phyloP scores from a whole-genome alignment of 2,797 vertebrate species.

The Pteropus rufus region DNA sequence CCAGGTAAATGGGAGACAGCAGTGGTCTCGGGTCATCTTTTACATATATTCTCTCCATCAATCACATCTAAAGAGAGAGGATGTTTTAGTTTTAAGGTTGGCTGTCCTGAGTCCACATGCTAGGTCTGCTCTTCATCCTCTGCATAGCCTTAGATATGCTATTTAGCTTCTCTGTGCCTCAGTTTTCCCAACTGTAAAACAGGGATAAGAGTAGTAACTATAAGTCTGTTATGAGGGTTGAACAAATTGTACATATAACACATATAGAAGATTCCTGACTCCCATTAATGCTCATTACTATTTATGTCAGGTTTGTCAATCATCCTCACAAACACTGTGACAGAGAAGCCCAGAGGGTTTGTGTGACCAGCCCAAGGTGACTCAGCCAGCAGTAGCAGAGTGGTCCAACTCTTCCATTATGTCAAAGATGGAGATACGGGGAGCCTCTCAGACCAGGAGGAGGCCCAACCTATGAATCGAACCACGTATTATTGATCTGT shows the following conservation, averaged over 20 bases:
- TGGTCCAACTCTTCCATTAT: not conserved
- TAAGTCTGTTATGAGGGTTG: not conserved
- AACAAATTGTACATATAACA: not conserved
- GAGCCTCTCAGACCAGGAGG: not conserved
- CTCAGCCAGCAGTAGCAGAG: not conserved
- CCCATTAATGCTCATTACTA: not conserved
- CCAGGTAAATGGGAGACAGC: not conserved
- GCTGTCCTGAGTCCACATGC: not conserved
- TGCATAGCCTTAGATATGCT: not conserved
- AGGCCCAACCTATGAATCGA: not conserved
- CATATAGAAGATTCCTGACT: not conserved
- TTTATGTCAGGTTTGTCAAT: not conserved
- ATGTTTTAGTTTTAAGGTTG: not conserved
- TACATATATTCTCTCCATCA: not conserved
- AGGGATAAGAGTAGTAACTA: not conserved
- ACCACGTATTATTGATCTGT: not conserved
- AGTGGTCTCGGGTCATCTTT: not conserved
- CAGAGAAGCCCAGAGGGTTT: not conserved
- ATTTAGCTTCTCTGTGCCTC: not conserved
- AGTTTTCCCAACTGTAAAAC: constrained; percentile 7
- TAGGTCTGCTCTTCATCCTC: not conserved
- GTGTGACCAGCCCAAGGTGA: not conserved
- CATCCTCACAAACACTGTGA: not conserved
- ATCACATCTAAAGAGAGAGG: not conserved
- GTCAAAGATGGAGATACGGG: not conserved